Evolutionary conservation across 1,140 invertebrate genomes (phyloP), one percentile per base, ranked within the genome.

Genomic region (Apis dorsata): DNA sequence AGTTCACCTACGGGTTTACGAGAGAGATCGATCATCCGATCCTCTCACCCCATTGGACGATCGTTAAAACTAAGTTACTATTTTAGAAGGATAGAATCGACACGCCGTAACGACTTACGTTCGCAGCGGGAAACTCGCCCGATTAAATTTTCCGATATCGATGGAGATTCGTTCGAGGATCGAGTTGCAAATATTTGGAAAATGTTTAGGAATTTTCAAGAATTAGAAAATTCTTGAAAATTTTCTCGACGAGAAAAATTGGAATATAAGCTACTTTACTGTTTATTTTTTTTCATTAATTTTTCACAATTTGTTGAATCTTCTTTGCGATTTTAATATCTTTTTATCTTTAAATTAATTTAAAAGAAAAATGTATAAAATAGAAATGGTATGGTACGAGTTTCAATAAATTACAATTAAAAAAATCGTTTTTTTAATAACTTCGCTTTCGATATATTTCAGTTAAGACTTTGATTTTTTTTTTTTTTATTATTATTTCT

Each of bases 21-120:
- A 85, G 86, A 83, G 70, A 79, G 85, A 88, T 89, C 87, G 87
- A 88, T 53, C 77, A 82, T 79, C 71, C 76, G 87, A 89, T 89
- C 83, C 88, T 81, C 85, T 86, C 85, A 86, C 78, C 84, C 79
- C 88, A 88, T 89, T 88, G 86, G 87, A 86, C 84, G 88, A 84
- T 86, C 88, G 85, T 89, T 87, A 88, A 87, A 87, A 87, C 87
- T 88, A 87, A 68, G 63, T 86, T 86, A 79, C 72, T 87, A 85
- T 76, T 63, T 84, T 83, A 88, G 79, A 80, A 87, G 81, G 85
- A 86, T 34, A 34, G 79, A 86, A 75, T 83, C 69, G 75, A 83
- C 53, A 69, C 57, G 73, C 59, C 65, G 63, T 28, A 77, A 49
- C 72, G 83, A 81, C 78, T 59, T 65, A 79, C 53, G 24, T 28